A percentile compares a stretch with the other conserved stretches of the same genome.
These are phyloP conservation scores for Psilanteris sp. DNA, from an alignment of 1,140 invertebrate genomes.

Conservation along the genomic window DNA sequence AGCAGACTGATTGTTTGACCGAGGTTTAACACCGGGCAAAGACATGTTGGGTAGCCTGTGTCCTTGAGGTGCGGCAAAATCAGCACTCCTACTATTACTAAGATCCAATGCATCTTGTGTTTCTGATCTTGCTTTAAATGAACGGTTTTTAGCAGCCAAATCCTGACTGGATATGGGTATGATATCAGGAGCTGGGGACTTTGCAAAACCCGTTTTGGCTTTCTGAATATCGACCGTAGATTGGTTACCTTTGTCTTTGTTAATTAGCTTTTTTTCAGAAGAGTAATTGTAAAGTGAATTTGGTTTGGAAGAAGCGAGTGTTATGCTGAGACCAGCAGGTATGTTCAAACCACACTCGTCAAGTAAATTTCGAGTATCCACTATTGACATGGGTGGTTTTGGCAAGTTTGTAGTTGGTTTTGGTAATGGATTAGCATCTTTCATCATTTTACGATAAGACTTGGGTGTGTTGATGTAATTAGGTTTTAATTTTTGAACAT, in stretches of 20 bases:
- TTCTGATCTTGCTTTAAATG: constrained; percentile 10
- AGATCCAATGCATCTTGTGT: constrained; percentile 70
- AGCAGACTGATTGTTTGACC: constrained; percentile 3
- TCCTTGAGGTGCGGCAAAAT: constrained; percentile 59
- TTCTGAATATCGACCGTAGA: constrained; percentile 9
- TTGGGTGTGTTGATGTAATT: constrained; percentile 40
- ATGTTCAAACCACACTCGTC: constrained; percentile 76
- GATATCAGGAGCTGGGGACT: constrained; percentile 49
- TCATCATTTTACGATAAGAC: constrained; percentile 57
- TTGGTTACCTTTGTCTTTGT: constrained; percentile 16
- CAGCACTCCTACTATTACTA: constrained; percentile 65
- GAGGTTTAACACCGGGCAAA: constrained; percentile 65
- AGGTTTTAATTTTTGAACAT: constrained; percentile 4
- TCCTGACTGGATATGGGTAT: constrained; percentile 15
- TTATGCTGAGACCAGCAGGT: constrained; percentile 74
- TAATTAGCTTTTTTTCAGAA: too few relatives aligned
- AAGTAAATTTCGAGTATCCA: constrained; percentile 69
- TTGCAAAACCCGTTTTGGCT: constrained; percentile 66
- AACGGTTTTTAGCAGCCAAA: background rate
- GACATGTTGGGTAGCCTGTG: constrained; percentile 61
- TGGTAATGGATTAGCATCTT: constrained; percentile 18
- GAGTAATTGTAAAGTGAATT: constrained; percentile 3
- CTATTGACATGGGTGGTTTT: constrained; percentile 41
- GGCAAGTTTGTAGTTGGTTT: constrained; percentile 1
- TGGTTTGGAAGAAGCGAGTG: constrained; percentile 71